Conservation (phyloP, 2,888 invertebrate species). For the Caenorhabditis angaria region DNA sequence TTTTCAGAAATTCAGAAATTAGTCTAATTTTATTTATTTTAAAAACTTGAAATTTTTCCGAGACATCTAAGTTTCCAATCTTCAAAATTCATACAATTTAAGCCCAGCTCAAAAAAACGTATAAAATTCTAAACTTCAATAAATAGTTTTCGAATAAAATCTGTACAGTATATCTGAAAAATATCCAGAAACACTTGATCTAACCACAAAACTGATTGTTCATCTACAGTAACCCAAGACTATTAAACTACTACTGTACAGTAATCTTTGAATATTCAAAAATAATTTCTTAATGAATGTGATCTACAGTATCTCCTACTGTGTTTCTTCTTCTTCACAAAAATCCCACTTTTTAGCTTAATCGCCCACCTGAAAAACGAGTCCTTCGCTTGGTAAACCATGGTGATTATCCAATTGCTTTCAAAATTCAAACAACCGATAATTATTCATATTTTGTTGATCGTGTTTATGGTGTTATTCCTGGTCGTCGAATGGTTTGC, state of each 20-base stretch:
- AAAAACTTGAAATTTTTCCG: too few relatives aligned
- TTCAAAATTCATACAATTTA: too few relatives aligned
- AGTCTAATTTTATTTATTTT: neutral
- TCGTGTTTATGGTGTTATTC: conserved; percentile 39
- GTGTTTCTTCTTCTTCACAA: neutral
- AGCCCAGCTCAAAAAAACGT: too few relatives aligned
- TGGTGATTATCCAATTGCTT: conserved; percentile 53
- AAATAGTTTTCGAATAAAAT: too few relatives aligned
- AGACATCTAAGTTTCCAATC: too few relatives aligned
- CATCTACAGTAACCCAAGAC: neutral
- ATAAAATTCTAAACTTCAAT: too few relatives aligned
- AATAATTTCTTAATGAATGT: neutral
- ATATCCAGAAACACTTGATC: neutral
- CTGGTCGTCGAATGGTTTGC: conserved; percentile 27
- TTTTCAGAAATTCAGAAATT: neutral
- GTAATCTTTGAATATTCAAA: neutral
- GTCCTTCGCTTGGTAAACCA: conserved; percentile 39
- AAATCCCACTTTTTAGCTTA: conserved; percentile 22
- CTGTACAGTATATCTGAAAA: too few relatives aligned
- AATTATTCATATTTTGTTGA: conserved; percentile 54
- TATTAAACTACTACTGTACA: neutral
- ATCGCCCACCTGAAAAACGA: conserved; percentile 43
- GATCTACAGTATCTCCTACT: neutral
- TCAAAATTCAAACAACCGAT: conserved; percentile 51
- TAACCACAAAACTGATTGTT: neutral